These are phyloP conservation scores for Napeogenes sylphis DNA, from an alignment of 2,888 invertebrate species.

Conservation along the genomic window DNA sequence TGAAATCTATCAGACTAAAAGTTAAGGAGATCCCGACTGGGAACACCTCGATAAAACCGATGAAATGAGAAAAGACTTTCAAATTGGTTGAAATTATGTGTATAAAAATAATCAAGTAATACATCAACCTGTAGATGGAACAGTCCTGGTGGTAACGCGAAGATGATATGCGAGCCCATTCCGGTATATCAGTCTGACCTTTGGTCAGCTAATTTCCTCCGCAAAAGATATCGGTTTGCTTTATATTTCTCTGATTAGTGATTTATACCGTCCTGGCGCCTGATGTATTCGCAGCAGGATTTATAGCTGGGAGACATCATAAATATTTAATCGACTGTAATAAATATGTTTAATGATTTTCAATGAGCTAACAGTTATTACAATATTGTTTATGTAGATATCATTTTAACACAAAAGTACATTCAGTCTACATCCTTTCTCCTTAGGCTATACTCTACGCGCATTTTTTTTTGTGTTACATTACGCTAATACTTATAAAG, in stretches of 20 bases:
- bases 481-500: too few species aligned
- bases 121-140: not conserved
- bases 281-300: constrained; percentile 12
- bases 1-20: too few species aligned
- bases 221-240: constrained; percentile 21
- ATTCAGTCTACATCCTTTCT: too few species aligned
- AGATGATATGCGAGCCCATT: constrained; percentile 19
- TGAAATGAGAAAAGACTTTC: too few species aligned
- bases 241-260: constrained; percentile 12
- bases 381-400: not conserved
- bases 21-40: too few species aligned
- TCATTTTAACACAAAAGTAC: too few species aligned
- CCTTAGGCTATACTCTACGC: too few species aligned
- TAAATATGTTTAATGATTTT: constrained; percentile 4
- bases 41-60: too few species aligned
- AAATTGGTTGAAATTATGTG: too few species aligned
- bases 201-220: constrained; percentile 30
- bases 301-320: not conserved
- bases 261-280: constrained; percentile 27
- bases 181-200: constrained; percentile 27
- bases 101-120: too few species aligned
- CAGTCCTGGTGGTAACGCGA: constrained; percentile 21
- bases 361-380: not conserved
- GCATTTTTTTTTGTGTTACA: too few species aligned
- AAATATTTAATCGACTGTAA: not conserved